Percentiles rank a stretch among this genome's conserved stretches.
Evolutionary conservation across 2,113 vertebrate species (phyloP).

Genomic region (Bos taurus): DNA sequence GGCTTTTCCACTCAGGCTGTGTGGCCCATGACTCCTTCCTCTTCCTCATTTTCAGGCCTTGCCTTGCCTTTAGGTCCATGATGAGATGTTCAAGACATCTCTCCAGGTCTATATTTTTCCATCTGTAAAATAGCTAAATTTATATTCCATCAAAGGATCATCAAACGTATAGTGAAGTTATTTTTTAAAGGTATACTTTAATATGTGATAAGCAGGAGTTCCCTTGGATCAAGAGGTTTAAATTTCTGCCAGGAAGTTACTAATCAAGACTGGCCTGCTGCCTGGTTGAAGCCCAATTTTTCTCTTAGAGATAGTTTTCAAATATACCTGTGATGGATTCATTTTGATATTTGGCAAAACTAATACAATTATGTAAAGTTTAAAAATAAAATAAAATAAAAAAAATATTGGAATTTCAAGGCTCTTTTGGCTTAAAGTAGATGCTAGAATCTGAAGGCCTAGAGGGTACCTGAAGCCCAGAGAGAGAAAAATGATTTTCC

Average conservation of each 20-base stretch:
- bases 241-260: neutral
- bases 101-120: neutral
- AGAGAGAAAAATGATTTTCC: slow-evolving; percentile 8
- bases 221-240: neutral
- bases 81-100: neutral
- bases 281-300: neutral
- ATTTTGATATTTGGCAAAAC: too few relatives aligned
- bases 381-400: too few relatives aligned
- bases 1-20: neutral
- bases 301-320: slow-evolving; percentile 21
- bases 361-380: too few relatives aligned
- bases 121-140: neutral
- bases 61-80: neutral
- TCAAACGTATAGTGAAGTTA: neutral
- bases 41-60: neutral
- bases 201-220: neutral
- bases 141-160: neutral
- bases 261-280: neutral
- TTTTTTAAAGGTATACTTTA: neutral
- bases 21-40: neutral
- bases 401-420: neutral
- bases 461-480: neutral
- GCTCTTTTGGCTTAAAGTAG: slow-evolving; percentile 14
- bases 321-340: neutral
- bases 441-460: slow-evolving; percentile 1